Evolutionary conservation across 92 coral and sea anemone species (phyloP), one percentile per base, ranked within the genome.

Genomic region (Parazoanthus atlanticus): DNA sequence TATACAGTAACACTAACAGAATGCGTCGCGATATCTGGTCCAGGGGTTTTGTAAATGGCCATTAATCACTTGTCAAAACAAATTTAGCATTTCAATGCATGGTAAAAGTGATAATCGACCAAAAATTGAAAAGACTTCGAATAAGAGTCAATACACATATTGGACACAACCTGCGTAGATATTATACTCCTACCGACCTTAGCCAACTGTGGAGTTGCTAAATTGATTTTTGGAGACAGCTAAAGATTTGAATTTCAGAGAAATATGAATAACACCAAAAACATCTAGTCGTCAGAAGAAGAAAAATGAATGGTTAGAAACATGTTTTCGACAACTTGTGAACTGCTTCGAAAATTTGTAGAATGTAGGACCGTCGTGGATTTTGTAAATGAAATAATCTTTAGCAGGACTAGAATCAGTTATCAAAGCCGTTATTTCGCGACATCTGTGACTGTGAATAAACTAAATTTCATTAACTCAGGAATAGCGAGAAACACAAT

Each of bases 11-110:
- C 26, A 21, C n/a, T n/a, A n/a, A n/a, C n/a, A n/a, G n/a, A n/a
- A n/a, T n/a, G 69, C n/a, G 58, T 52, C 58, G 58, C 21, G 6
- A 4, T 21, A 61, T 61, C 69, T 3, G 8, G 69, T 61, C 69
- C 69, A 19, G 8, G 69, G 7, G 47, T 32, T 54, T 80, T 21
- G 46, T 69, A 43, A 84, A 71, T 84, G 66, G 64, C 67, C 58
- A 71, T 84, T 71, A 84, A 30, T 70, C 64, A 29, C 78, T 67
- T 84, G 78, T 84, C 87, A 84, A 84, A 84, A 84, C 87, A 84
- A 84, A 71, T 84, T 72, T 84, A 84, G 65, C 87, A 69, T 84
- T 84, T 69, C 78, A 84, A 84, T 69, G 11, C 66, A 40, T n/a
- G 32, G 67, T 31, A 71, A 66, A 34, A 64, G 56, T 66, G 75